phyloP scores from a whole-genome alignment of 2,113 vertebrate species.

The Antennarius striatus region DNA sequence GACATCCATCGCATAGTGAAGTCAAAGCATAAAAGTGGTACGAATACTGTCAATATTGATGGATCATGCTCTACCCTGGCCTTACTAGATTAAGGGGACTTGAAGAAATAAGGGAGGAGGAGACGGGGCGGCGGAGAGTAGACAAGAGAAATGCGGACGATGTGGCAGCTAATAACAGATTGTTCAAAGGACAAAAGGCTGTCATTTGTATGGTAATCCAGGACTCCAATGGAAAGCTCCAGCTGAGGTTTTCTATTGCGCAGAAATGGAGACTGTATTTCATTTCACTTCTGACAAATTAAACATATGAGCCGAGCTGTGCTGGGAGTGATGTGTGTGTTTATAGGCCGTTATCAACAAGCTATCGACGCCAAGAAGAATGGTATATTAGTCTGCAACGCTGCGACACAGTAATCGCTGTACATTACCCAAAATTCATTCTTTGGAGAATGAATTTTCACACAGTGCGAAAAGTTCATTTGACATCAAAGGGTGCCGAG shows the following conservation, averaged over 20 bases:
- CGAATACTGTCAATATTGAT: slow-evolving; percentile 54
- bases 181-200: slow-evolving; percentile 63
- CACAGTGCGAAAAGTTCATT: not conserved
- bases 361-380: slow-evolving; percentile 1
- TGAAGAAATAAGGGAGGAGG: slow-evolving; percentile 44
- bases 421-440: not conserved
- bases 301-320: slow-evolving; percentile 14
- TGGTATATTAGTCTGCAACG: not conserved
- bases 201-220: slow-evolving; percentile 73
- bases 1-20: slow-evolving; percentile 6
- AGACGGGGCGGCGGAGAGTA: slow-evolving; percentile 11
- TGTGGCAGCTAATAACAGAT: slow-evolving; percentile 59
- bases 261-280: slow-evolving; percentile 38
- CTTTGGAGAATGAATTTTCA: not conserved
- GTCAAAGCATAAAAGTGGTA: slow-evolving; percentile 16
- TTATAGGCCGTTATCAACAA: slow-evolving; percentile 19
- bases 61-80: slow-evolving; percentile 38
- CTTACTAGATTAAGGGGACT: slow-evolving; percentile 42
- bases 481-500: not conserved
- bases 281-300: slow-evolving; percentile 42
- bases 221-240: slow-evolving; percentile 42
- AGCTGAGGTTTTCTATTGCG: slow-evolving; percentile 37
- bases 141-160: slow-evolving; percentile 39
- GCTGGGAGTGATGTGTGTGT: slow-evolving; percentile 21
- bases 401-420: slow-evolving; percentile 1